Evolutionary conservation across 2,888 invertebrate genomes (phyloP), one percentile per base, ranked within the genome.

Genomic region (Smittia aterrima): DNA sequence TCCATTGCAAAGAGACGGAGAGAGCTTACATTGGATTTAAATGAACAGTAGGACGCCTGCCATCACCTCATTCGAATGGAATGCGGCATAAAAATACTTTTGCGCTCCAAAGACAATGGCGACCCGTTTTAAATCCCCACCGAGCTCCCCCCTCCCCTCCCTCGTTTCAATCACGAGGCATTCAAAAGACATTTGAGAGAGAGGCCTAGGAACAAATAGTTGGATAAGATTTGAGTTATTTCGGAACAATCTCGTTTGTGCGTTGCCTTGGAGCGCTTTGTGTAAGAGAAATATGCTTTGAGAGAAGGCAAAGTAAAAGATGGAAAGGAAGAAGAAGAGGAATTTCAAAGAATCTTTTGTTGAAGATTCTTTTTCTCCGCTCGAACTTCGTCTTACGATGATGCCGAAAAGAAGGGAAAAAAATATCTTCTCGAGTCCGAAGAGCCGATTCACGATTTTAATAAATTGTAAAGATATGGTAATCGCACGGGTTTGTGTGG

Each of bases 311-410:
- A 11, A 38, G 38, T 7, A 38, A 38, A 38, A 7, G 38, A 38
- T 38, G 9, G 38, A 38, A 38, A 38, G 38, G 38, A 38, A n/a
- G 47, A 47, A 47, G 16, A 47, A 47, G 16, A 47, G 4, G 16
- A 16, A 47, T n/a, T 47, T 47, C 11, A 47, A 47, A 47, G 47
- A 47, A 47, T 47, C 47, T 47, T 47, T 47, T 47, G 47, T 47
- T 47, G 16, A 38, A 38, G 38, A 38, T 38, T 38, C 9, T 38
- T 38, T 38, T 38, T 7, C 9, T 38, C 4, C 9, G 38, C 9
- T n/a, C n/a, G n/a, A 32, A 9, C 32, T 32, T 32, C 32, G 32
- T 32, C 32, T 32, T 32, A 6, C 32, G 32, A 32, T 32, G 32
- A 32, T 32, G 32, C 32, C 32, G 32, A 32, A 32, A 32, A n/a